Base-by-base conservation (phyloP, 1,140 invertebrate species). In the Rhopalosiphum padi region DNA sequence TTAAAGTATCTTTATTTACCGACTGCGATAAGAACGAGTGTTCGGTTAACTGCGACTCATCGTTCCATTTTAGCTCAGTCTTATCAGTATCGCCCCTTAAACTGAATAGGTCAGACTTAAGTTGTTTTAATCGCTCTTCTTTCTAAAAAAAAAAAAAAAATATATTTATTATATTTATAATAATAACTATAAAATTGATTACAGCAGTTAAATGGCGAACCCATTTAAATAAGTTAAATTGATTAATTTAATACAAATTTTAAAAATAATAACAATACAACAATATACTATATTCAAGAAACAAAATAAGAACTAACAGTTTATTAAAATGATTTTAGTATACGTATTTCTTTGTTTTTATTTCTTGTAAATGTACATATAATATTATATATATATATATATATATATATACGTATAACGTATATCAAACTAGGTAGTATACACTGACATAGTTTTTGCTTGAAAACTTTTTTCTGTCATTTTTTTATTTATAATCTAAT, bases 61-160 rank as follows among this genome's bases (percentile, higher is more conserved):
- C 94, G 22, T 94, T 95, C 15, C 95, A 95, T 85, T 95, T 95
- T 22, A 95, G 53, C 5, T 96, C 96, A 94, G 98, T 97, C 48
- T 97, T 96, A 94, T 98, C 97, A 23, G 91, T 48, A 55, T 93
- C 91, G 23, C 91, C 91, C 15, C 91, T 86, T 43, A 93, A 55
- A 41, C 91, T 85, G 77, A 97, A 96, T 51, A 99, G 95, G 94
- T 97, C 97, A 94, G 97, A 96, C 94, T 98, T 97, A 94, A 98
- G 95, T 87, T 97, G 95, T 77, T 97, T 97, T 85, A 99, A 98
- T 94, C 97, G 97, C 94, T 98, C 98, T 95, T 98, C 98, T 96
- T 98, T 98, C 98, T 98, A 96, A 30, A 95, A 95, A 94, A 88
- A 37, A 51, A 88, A 55, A 88, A 51, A 51, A 53, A 23, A 18